Evolutionary conservation across 37 sponge, comb jelly and placozoan genomes (phyloP), one percentile per base, ranked within the genome.

Genomic region (Spongilla lacustris): DNA sequence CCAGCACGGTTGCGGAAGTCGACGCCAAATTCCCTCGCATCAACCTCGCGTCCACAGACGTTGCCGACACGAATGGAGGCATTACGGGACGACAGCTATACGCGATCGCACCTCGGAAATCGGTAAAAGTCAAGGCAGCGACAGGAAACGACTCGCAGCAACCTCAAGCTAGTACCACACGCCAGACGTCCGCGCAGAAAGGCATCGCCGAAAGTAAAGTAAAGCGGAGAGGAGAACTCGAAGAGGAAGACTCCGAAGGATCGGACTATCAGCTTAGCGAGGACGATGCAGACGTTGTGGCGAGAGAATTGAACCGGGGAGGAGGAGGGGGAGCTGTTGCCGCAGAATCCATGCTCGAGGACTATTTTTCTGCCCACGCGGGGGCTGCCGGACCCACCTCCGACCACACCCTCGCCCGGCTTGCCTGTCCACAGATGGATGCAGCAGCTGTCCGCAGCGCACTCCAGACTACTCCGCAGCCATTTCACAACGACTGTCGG

Each of bases 361-460:
- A 88, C 28, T 92, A 92, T 35, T 92, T 92, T 69, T 48, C 86
- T 25, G 75, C 89, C 9, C 93, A 92, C 12, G 41, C 50, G 6
- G 37, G 24, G 27, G 71, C 35, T 25, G n/a, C 81, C 10, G 79
- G 86, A 33, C 79, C 46, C 31, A 92, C 93, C 8, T 92, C 93
- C 8, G 85, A 88, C 37, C 82, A 81, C 73, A 92, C 89, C 14
- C 70, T 92, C 27, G 13, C 89, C 24, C 74, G 81, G 19, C 76
- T 88, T 2, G 35, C 66, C 14, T 29, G 75, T 11, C 81, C 91
- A 0, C 46, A 27, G 66, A 23, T 87, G 79, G 80, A 87, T 13
- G 67, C 74, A 30, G 32, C 69, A n/a, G 14, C 82, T 0, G 76
- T 84, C 9, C 50, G 69, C 21, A 50, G 67, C 32, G 80, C 68